Evolutionary conservation across 2,797 vertebrate species (phyloP).

Genomic region (Danionella dracula): DNA sequence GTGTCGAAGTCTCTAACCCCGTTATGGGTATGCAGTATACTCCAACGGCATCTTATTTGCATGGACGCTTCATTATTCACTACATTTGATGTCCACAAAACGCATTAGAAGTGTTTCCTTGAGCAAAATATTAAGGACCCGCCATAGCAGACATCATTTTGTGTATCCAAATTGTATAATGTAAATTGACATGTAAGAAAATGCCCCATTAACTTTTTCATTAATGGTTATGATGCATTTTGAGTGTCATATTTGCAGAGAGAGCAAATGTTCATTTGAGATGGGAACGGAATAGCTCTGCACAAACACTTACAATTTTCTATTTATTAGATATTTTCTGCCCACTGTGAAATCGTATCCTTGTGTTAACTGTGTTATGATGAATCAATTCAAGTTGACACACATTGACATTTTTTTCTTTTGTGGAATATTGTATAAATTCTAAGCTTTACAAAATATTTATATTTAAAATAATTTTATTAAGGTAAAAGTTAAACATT

Average conservation of each 20-base stretch:
- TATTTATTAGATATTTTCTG: slow-evolving; percentile 21
- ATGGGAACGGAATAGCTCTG: slow-evolving; percentile 41
- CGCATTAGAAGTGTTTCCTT: slow-evolving; percentile 98
- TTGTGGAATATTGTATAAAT: background rate
- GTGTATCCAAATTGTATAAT: slow-evolving; percentile 94
- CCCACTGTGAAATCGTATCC: slow-evolving; percentile 14
- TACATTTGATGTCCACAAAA: slow-evolving; percentile 96
- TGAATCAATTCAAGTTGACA: slow-evolving; percentile 19
- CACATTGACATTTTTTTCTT: background rate
- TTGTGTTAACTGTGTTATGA: slow-evolving; percentile 14
- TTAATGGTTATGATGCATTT: slow-evolving; percentile 99
- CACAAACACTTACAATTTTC: slow-evolving; percentile 33
- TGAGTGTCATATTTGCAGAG: slow-evolving; percentile 78
- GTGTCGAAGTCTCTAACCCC: slow-evolving; percentile 67
- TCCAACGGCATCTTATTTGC: slow-evolving; percentile 88
- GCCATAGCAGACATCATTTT: slow-evolving; percentile 93
- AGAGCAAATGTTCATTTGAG: slow-evolving; percentile 63
- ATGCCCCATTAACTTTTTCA: slow-evolving; percentile 99
- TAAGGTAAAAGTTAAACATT: slow-evolving; percentile 75
- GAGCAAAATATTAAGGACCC: slow-evolving; percentile 85
- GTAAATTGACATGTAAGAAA: slow-evolving; percentile 99
- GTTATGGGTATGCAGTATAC: slow-evolving; percentile 79
- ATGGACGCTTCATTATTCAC: slow-evolving; percentile 97
- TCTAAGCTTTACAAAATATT: background rate
- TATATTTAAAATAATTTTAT: slow-evolving; percentile 67